Evolutionary conservation across 2,113 vertebrate genomes (phyloP).

Genomic region (Scomber japonicus): DNA sequence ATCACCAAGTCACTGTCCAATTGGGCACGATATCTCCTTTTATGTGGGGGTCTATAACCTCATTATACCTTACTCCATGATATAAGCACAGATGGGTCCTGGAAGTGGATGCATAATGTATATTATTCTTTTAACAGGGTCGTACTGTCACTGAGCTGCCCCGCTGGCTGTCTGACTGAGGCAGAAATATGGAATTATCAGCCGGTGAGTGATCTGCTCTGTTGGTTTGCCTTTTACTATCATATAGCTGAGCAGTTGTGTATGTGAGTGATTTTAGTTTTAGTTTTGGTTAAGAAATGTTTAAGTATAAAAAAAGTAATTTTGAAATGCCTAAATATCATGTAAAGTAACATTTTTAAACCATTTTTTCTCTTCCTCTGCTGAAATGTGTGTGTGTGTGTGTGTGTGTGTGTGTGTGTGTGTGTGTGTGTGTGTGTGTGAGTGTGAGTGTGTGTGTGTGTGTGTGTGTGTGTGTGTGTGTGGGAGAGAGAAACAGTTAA

Average conservation of each 20-base stretch:
- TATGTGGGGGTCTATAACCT: constrained; percentile 20
- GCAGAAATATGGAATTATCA: constrained; percentile 9
- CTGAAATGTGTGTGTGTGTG: constrained; percentile 27
- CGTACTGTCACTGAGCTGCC: constrained; percentile 7
- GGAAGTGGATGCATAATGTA: constrained; percentile 36
- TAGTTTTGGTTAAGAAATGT: neutral
- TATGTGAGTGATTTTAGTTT: neutral
- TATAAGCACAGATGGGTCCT: constrained; percentile 32
- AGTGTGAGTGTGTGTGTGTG: neutral
- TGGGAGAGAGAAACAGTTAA: neutral
- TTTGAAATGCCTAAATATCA: neutral
- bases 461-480: constrained; percentile 6
- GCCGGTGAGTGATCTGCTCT: constrained; percentile 24
- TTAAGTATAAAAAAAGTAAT: too few species aligned
- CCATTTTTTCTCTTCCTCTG: neutral
- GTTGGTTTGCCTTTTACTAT: neutral
- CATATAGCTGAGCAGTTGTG: neutral
- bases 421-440: neutral
- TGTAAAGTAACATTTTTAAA: too few species aligned
- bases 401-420: neutral
- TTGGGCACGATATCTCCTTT: constrained; percentile 8
- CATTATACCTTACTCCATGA: constrained; percentile 26
- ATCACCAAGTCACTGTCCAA: constrained; percentile 13
- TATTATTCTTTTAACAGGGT: constrained; percentile 36
- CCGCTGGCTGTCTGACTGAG: neutral